Conservation (phyloP, 1,140 invertebrate genomes). For the Euschistus heros region DNA sequence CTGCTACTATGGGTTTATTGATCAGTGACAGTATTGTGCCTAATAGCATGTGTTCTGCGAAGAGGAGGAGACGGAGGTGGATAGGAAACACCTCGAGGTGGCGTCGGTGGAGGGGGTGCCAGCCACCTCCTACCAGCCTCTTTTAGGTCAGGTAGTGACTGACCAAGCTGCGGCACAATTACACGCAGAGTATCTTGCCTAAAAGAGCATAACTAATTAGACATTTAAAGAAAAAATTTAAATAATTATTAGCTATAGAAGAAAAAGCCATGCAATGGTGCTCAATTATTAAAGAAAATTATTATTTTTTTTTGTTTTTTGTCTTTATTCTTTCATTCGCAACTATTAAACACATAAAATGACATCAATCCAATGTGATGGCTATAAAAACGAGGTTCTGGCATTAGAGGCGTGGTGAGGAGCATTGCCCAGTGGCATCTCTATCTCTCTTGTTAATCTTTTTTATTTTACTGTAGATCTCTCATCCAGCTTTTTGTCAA, state of each 20-base stretch:
- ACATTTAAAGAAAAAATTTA: neutral
- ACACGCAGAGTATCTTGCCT: conserved; percentile 20
- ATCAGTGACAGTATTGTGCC: conserved; percentile 20
- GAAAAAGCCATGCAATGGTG: no score
- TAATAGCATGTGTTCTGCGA: conserved; percentile 18
- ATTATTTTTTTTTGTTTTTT: no score
- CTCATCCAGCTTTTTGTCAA: no score
- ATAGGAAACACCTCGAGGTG: conserved; percentile 18
- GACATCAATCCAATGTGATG: no score
- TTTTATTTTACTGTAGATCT: no score
- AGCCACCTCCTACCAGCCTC: conserved; percentile 22
- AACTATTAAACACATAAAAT: no score
- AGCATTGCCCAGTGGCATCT: no score
- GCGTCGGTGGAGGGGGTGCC: conserved; percentile 17
- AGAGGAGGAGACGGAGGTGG: conserved; percentile 22
- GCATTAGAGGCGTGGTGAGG: no score
- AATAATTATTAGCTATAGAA: no score
- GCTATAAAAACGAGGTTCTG: no score
- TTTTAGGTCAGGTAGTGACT: conserved; percentile 24
- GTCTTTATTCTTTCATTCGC: no score
- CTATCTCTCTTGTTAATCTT: no score
- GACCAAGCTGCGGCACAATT: conserved; percentile 19
- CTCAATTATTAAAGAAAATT: neutral
- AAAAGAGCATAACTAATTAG: neutral
- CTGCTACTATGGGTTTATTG: neutral